Percentiles rank a stretch among this genome's conserved stretches.
Conservation (phyloP, 2,797 vertebrate genomes). For the Lindbergichthys nudifrons region DNA sequence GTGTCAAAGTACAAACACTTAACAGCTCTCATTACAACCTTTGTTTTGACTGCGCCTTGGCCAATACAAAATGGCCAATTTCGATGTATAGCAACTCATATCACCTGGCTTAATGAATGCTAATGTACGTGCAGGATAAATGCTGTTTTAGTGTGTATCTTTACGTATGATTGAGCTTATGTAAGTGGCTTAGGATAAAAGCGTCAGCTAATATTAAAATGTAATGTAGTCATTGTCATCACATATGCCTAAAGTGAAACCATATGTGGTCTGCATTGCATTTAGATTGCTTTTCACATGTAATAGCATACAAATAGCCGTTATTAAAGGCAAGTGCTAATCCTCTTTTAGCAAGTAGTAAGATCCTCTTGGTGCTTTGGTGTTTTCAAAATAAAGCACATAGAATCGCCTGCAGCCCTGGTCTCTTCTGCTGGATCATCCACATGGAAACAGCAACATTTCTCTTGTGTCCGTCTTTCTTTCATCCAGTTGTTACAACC, state of each 20-base stretch:
- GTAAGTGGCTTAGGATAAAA: too few relatives aligned
- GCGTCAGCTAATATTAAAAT: too few relatives aligned
- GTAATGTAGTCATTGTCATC: too few relatives aligned
- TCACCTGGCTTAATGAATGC: too few relatives aligned
- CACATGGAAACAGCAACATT: neutral
- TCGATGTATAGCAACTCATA: too few relatives aligned
- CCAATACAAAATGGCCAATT: too few relatives aligned
- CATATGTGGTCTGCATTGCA: neutral
- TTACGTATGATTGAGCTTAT: too few relatives aligned
- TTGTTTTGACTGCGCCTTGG: too few relatives aligned
- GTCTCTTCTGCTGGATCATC: neutral
- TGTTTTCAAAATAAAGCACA: neutral
- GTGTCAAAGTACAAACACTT: too few relatives aligned
- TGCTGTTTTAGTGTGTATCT: too few relatives aligned
- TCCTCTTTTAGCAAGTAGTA: neutral
- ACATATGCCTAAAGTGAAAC: neutral
- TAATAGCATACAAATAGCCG: neutral
- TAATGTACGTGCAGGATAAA: too few relatives aligned
- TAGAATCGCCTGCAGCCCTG: neutral
- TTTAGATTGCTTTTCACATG: neutral
- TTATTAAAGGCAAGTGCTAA: neutral
- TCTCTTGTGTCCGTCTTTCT: neutral
- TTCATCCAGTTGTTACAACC: slow-evolving; percentile 90
- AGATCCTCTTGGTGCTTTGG: neutral
- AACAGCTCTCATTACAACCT: neutral